phyloP scores from a whole-genome alignment of 2,797 vertebrate species.

The Myioborus miniatus region DNA sequence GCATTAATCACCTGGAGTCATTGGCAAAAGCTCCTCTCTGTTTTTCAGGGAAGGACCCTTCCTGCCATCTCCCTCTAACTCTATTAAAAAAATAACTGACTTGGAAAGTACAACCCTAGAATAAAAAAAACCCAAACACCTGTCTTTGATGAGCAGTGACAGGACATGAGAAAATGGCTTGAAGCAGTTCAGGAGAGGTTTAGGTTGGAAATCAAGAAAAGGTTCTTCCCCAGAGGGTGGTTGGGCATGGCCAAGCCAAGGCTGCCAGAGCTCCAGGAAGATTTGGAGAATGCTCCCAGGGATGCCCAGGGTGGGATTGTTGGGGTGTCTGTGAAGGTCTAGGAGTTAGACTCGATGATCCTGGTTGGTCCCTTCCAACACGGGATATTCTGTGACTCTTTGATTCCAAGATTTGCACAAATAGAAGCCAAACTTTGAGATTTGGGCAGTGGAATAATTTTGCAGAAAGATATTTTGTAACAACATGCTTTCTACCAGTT shows the following conservation, averaged over 20 bases:
- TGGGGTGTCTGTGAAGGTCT: not conserved
- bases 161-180: not conserved
- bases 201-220: fast-evolving
- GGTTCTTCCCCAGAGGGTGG: fast-evolving
- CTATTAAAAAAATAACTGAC: not conserved
- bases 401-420: not conserved
- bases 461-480: not conserved
- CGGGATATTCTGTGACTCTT: not conserved
- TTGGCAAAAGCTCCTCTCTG: not conserved
- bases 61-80: not conserved
- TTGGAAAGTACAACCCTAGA: not conserved
- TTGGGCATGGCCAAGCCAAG: not conserved
- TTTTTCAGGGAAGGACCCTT: not conserved
- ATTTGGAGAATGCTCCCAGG: fast-evolving
- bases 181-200: not conserved
- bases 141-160: not conserved
- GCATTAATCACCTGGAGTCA: not conserved
- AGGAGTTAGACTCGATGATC: fast-evolving
- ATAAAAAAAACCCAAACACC: not conserved
- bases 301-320: fast-evolving
- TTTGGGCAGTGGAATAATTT: not conserved
- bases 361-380: fast-evolving
- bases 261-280: not conserved
- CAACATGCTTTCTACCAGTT: fast-evolving
- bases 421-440: not conserved